Evolutionary conservation across 2,113 vertebrate species (phyloP), one percentile per base, ranked within the genome.

Genomic region (Epinephelus moara): DNA sequence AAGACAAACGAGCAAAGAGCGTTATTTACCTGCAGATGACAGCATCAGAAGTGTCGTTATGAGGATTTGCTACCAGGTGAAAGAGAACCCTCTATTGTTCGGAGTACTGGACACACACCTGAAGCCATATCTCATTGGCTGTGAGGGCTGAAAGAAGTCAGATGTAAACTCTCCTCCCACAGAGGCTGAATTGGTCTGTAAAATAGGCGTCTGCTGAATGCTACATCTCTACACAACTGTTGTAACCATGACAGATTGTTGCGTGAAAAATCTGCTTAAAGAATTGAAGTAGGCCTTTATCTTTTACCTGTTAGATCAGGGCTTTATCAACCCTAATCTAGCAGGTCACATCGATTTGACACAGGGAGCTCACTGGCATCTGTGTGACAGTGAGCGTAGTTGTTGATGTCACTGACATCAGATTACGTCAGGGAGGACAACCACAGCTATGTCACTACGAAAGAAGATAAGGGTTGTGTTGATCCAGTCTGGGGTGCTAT

Each of bases 101-200:
- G 23, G 21, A 19, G 11, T 50, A n/a, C 25, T 53, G 42, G 9
- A 3, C 8, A 70, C 40, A 19, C 19, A 21, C 18, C 30, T 52
- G 56, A 84, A 42, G 53, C 11, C 37, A n/a, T 1, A 23, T 59
- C 75, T 75, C n/a, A 89, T 81, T 85, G 83, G 76, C 59, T 66
- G 49, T 17, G 21, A 62, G 17, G n/a, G 14, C 21, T 17, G 4
- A 59, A 19, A 56, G 40, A 27, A 33, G 42, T 37, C 52, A 50
- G 56, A 64, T 23, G 23, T 50, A 45, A 61, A 40, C 18, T 64
- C 80, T 80, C 87, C 89, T 80, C 91, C 85, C 81, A 85, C 49
- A 30, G 1, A 25, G 23, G 1, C 18, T 25, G 64, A 53, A 49
- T 12, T 53, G 40, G 62, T 71, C 61, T 60, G 63, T 37, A 33